phyloP scores from a whole-genome alignment of 2,888 invertebrate genomes.

The Agrochola circellaris region DNA sequence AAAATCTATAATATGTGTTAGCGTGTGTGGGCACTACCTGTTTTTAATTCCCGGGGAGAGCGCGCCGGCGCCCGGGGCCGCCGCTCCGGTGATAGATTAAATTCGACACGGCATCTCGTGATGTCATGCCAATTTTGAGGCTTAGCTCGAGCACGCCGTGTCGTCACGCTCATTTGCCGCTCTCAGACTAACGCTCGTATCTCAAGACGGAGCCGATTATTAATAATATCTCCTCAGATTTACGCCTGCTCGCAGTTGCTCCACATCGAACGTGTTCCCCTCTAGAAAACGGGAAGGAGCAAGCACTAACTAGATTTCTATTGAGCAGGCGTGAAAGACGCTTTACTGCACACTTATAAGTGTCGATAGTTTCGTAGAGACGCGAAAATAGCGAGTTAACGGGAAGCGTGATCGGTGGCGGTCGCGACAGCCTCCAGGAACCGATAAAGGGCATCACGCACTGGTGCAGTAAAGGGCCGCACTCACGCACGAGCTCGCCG shows the following conservation, averaged over 20 bases:
- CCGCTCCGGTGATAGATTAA: conserved; percentile 88
- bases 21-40: conserved; percentile 87
- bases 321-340: conserved; percentile 82
- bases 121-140: conserved; percentile 89
- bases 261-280: conserved; percentile 49
- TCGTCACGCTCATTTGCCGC: conserved; percentile 85
- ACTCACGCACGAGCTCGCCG: conserved; percentile 71
- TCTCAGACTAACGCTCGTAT: conserved; percentile 73
- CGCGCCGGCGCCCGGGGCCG: conserved; percentile 84
- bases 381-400: conserved; percentile 87
- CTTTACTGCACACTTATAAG: conserved; percentile 78
- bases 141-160: conserved; percentile 77
- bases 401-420: conserved; percentile 85
- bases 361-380: conserved; percentile 83
- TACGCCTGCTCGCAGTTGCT: conserved; percentile 33
- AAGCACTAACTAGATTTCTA: conserved; percentile 74
- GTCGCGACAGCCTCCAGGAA: conserved; percentile 87
- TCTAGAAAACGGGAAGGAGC: conserved; percentile 53
- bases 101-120: conserved; percentile 90
- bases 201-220: conserved; percentile 75
- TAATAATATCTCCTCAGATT: conserved; percentile 74
- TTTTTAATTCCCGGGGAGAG: conserved; percentile 77
- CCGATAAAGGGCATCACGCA: conserved; percentile 85
- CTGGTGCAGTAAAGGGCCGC: conserved; percentile 80
- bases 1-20: conserved; percentile 74